These are phyloP conservation scores for Stigmatopora nigra DNA, from an alignment of 2,113 vertebrate species.

Conservation along the genomic window DNA sequence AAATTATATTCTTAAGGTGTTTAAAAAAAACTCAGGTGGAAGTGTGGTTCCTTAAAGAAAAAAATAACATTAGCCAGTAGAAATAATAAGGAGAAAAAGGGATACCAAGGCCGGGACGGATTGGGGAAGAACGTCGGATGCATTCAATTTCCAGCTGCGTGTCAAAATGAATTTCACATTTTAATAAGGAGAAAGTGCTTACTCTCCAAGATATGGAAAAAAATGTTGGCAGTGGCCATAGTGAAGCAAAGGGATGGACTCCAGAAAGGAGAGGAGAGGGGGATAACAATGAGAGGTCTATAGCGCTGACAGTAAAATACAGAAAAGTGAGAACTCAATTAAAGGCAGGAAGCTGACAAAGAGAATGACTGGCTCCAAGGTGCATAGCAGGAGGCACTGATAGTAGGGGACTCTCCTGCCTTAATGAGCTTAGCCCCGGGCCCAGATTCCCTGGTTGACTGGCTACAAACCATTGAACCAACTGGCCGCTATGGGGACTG, in stretches of 20 bases:
- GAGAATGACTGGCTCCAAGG: conserved; percentile 64
- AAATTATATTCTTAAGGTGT: conserved; percentile 41
- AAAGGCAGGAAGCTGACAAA: conserved; percentile 80
- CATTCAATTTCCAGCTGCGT: conserved; percentile 68
- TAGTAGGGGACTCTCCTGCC: conserved; percentile 55
- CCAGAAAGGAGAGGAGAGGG: conserved; percentile 41
- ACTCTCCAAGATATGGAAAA: conserved; percentile 73
- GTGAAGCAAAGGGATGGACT: conserved; percentile 40
- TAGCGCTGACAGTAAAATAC: conserved; percentile 80
- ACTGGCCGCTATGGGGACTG: conserved; percentile 34
- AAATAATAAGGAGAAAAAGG: background rate
- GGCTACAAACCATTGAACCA: conserved; percentile 45
- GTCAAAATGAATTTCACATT: conserved; percentile 77
- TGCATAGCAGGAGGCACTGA: conserved; percentile 42
- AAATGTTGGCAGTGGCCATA: conserved; percentile 50
- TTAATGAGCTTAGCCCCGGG: conserved; percentile 69
- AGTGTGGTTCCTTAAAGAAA: conserved; percentile 33
- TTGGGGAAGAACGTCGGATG: conserved; percentile 56
- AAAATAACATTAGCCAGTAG: conserved; percentile 14
- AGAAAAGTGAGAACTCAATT: conserved; percentile 80
- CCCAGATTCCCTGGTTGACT: conserved; percentile 55
- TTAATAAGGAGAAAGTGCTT: conserved; percentile 87
- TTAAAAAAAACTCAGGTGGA: conserved; percentile 41
- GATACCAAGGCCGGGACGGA: conserved; percentile 26
- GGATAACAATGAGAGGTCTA: conserved; percentile 64